Percentiles rank a stretch among this genome's conserved stretches.
Evolutionary conservation across 2,888 invertebrate genomes (phyloP).

Genomic region (Prosopocoilus inquinatus): DNA sequence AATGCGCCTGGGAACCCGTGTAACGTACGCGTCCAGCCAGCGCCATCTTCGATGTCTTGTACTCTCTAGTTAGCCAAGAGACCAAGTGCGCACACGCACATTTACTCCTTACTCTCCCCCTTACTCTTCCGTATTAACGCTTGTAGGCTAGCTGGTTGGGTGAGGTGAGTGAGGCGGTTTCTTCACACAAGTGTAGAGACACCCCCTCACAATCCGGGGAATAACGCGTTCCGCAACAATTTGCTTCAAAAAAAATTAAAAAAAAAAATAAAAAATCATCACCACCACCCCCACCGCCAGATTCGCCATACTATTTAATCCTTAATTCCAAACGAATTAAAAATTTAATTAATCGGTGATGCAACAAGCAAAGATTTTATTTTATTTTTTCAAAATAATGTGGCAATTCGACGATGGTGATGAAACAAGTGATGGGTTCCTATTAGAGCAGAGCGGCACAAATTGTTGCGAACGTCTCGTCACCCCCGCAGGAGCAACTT

Average conservation of each 20-base stretch:
- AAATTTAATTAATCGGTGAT: not conserved
- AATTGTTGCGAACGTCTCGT: not conserved
- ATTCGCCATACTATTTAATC: not conserved
- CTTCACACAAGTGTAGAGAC: slow-evolving; percentile 3
- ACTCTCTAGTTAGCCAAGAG: slow-evolving; percentile 29
- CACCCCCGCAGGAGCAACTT: slow-evolving; percentile 25
- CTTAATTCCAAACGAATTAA: not conserved
- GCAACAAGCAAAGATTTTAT: not conserved
- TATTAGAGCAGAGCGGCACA: not conserved
- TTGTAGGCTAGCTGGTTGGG: slow-evolving; percentile 38
- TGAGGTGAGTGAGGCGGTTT: slow-evolving; percentile 28
- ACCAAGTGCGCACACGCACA: slow-evolving; percentile 40
- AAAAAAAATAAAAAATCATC: not conserved
- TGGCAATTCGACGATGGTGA: not conserved
- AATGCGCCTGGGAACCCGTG: slow-evolving; percentile 28
- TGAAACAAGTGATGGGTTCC: not conserved
- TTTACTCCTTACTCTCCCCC: slow-evolving; percentile 27
- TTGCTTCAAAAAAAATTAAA: not conserved
- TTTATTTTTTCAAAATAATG: not conserved
- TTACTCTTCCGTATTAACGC: slow-evolving; percentile 36
- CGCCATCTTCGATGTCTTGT: slow-evolving; percentile 30
- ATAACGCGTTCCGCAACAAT: not conserved
- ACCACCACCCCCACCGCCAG: not conserved
- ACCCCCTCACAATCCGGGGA: slow-evolving; percentile 1
- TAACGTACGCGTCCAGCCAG: slow-evolving; percentile 32